Base-by-base conservation (phyloP, 1,140 invertebrate species). In the Coptotermes formosanus region DNA sequence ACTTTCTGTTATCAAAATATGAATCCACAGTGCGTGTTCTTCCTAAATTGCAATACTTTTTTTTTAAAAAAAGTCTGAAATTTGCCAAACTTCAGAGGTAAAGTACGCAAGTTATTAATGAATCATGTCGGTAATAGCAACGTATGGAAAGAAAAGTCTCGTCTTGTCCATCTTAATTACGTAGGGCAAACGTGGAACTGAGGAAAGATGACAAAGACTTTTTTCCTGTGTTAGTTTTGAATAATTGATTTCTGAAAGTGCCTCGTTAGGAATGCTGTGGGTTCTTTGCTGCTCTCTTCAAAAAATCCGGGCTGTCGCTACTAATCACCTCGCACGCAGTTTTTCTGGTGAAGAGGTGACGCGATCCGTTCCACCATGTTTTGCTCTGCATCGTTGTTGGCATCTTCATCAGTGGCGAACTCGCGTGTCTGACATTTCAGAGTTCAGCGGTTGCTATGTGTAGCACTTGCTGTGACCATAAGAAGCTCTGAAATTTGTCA, bases 321-420 rank as follows among this genome's bases (percentile, higher is more conserved):
- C 64, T 75, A 75, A 75, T 75, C 64, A 75, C 64, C 25, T 75
- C 64, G 30, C 8, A 25, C 64, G 64, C 14, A 25, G 64, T 75
- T 75, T 75, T 75, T 75, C 64, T 75, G 52, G 7, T 21, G 52
- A 55, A 16, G 52, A 55, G 52, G 52, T 55, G 64, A 75, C 64
- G 64, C 64, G 64, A 75, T 75, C 64, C 64, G 64, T 75, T 75
- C 64, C 64, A n/a, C 64, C 64, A 75, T 75, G 64, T 75, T 75
- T 75, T 75, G 1, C 64, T 75, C n/a, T 11, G 14, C 64, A 21
- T 75, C 64, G 64, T 75, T 7, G 25, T 16, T 30, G 25, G 64
- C 64, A 30, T 14, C 64, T 75, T 75, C 64, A 30, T 16, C 64
- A 75, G 64, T 75, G 64, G 64, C 25, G 64, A 30, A 75, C 64